Base-by-base conservation (phyloP, 2,888 invertebrate genomes). In the Campoplex capitator region DNA sequence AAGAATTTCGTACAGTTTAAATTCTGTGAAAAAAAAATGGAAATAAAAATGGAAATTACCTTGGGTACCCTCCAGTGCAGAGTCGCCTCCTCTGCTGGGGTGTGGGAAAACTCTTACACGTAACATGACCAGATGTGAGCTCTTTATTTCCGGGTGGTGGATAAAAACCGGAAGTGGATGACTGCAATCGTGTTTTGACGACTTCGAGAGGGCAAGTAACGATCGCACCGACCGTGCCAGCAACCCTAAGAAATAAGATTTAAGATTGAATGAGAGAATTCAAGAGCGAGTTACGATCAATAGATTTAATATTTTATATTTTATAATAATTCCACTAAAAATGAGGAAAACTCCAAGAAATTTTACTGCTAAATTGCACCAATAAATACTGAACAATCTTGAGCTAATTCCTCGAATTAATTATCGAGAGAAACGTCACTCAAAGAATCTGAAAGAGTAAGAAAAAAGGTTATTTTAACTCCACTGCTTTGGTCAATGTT, bases 151-250 rank as follows among this genome's bases (percentile, higher is more conserved):
- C 87, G 6, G 92, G 88, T 11, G 95, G 93, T 56, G 92, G 92
- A 88, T 92, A 90, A 90, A 96, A 96, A 84, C 95, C 95, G 75
- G 97, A 97, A 89, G 97, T 96, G 8, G 99, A 99, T 38, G 99
- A 99, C 95, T 99, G 99, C 90, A 99, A 96, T 45, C 99, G 96
- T 16, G 99, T 99, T 95, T 99, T 99, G 70, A 99, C 98, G 90
- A 99, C 99, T 95, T 99, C 99, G 92, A 99, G 95, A 16, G 99
- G 99, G 95, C 99, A 99, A 93, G 99, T 99, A 89, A 98, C 97
- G 90, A 99, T 98, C 28, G 99, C 99, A 79, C 99, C 99, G 71
- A 98, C 97, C 78, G 99, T 99, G 88, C 99, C 99, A 89, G 99
- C 99, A 95, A 98, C 97, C 94, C 99, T 99, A 95, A 42, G 7